Conservation (phyloP, 2,113 vertebrate species). For the Calcarius ornatus region DNA sequence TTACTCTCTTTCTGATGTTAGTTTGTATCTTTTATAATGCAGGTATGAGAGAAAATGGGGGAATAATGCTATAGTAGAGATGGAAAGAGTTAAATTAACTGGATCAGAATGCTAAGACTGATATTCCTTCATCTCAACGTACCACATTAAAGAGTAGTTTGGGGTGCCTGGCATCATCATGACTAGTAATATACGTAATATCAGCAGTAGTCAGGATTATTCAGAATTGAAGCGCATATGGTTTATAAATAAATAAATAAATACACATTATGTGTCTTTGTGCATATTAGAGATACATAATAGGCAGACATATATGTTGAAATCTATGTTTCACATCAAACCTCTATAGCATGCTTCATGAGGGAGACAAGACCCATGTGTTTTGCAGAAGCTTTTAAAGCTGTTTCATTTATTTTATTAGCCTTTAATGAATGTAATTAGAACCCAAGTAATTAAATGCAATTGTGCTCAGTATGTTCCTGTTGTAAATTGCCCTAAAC, state of each 20-base stretch:
- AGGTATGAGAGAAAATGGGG: not conserved
- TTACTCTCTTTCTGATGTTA: not conserved
- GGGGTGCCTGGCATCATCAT: constrained; percentile 54
- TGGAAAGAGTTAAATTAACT: constrained; percentile 71
- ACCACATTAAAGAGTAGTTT: constrained; percentile 65
- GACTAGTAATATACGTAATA: constrained; percentile 54
- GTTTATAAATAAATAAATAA: constrained; percentile 36
- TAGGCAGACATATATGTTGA: constrained; percentile 70
- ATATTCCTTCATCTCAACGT: constrained; percentile 49
- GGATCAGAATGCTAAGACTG: constrained; percentile 63
- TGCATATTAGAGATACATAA: constrained; percentile 27
- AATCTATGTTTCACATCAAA: constrained; percentile 83
- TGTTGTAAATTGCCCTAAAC: constrained; percentile 94
- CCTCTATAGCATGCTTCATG: constrained; percentile 91
- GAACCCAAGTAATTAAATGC: constrained; percentile 98
- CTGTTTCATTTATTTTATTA: constrained; percentile 99
- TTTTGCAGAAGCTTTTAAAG: constrained; percentile 93
- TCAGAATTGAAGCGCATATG: constrained; percentile 39
- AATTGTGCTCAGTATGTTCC: constrained; percentile 92
- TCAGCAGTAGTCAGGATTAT: constrained; percentile 13
- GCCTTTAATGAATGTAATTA: constrained; percentile 99
- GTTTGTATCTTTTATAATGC: constrained; percentile 20
- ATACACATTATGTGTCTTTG: not conserved
- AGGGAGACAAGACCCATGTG: constrained; percentile 91
- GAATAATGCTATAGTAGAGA: constrained; percentile 39